Conservation (phyloP, 2,113 vertebrate genomes). For the Amia ocellicauda region DNA sequence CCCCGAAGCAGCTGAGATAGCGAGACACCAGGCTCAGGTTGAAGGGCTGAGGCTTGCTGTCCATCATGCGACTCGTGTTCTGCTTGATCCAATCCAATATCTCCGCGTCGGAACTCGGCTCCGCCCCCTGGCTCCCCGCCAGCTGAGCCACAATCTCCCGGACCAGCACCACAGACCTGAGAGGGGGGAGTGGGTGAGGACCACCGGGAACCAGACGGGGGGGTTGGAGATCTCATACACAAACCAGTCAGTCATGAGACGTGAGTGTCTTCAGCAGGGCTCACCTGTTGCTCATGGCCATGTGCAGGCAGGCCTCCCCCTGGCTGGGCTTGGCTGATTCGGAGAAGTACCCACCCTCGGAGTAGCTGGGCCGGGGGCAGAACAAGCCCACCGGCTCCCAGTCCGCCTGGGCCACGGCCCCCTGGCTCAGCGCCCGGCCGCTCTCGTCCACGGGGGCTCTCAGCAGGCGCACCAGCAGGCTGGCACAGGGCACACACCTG, state of each 20-base stretch:
- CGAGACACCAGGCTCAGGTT: conserved; percentile 32
- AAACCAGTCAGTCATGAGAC: no score
- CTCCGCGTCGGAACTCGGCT: conserved; percentile 16
- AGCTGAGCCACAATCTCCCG: conserved; percentile 30
- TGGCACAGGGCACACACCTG: conserved; percentile 40
- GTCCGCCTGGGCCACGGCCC: conserved; percentile 11
- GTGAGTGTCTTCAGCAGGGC: background rate
- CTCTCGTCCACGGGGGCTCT: conserved; percentile 18
- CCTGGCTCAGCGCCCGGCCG: conserved; percentile 4
- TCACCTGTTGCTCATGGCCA: conserved; percentile 38
- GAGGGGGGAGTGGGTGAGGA: background rate
- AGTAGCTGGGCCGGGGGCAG: conserved; percentile 30
- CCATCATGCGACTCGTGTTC: conserved; percentile 17
- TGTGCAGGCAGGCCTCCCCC: conserved; percentile 33
- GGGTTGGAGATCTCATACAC: background rate
- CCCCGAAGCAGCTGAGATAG: conserved; percentile 30
- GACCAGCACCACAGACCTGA: conserved; percentile 36
- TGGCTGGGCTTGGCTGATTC: conserved; percentile 25
- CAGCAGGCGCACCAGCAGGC: conserved; percentile 32
- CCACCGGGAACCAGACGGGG: background rate
- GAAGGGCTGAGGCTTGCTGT: conserved; percentile 31
- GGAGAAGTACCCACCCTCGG: conserved; percentile 30
- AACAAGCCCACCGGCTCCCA: conserved; percentile 17
- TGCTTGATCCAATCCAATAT: conserved; percentile 30
- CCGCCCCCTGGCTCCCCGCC: conserved; percentile 5